Evolutionary conservation across 2,888 invertebrate species (phyloP), one percentile per base, ranked within the genome.

Genomic region (Mythimna ferrago): DNA sequence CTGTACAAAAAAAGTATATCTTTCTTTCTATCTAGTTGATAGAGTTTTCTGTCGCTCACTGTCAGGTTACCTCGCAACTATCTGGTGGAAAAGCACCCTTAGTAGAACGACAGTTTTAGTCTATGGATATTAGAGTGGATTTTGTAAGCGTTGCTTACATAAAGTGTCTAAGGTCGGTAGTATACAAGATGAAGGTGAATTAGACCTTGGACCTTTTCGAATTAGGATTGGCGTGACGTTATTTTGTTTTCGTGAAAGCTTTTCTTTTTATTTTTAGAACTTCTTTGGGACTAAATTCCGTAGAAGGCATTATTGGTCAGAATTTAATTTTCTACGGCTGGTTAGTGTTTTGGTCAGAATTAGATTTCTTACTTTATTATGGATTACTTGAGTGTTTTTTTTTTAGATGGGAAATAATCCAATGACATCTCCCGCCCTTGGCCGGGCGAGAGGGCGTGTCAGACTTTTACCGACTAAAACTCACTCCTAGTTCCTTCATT

Each of bases 211-310:
- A 76, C 81, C 81, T 57, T 76, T 64, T 19, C 21, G n/a, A 70
- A 81, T 81, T 65, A 76, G 48, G 56, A 78, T 58, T 19, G 53
- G 64, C 57, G 58, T 75, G 76, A 76, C 66, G 76, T 67, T 48
- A 81, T 65, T 81, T 61, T 53, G 56, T 11, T 62, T 70, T 63
- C 10, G n/a, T 67, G n/a, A 66, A 54, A 61, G 64, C 21, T 61
- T 64, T 63, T 79, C 2, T 41, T 41, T 76, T 66, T 78, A 66
- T 81, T 81, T 80, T 80, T 77, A 53, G 57, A 61, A 41, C 21
- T 48, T 44, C 53, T 56, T 61, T 41, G 60, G 26, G 21, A 72
- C 32, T 61, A 6, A 26, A 35, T 72, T 79, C 16, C 16, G 14
- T 51, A 41, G 26, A 61, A 51, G 41, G 54, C 60, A 44, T 51